Base-by-base conservation (phyloP, 2,888 invertebrate genomes). In the Drosophila pegasa region DNA sequence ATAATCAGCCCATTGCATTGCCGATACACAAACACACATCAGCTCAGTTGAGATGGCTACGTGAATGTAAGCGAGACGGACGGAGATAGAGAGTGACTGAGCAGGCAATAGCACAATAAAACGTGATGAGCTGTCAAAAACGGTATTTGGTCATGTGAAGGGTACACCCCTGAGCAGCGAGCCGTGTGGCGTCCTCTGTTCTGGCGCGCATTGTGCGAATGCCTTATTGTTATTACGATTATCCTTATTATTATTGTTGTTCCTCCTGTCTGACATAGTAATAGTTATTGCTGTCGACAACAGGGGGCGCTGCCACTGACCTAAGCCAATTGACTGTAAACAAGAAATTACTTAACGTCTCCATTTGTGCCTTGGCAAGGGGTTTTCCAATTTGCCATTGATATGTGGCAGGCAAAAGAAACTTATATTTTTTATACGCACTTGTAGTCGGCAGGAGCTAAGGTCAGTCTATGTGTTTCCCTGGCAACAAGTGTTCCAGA, bases 111-210 rank as follows among this genome's bases (percentile, higher is more conserved):
- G 14, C 18, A 65, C 67, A 61, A 68, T 70, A 61, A 66, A 73
- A 50, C 29, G 45, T 80, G 80, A 78, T 65, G 62, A 73, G 73
- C 80, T 80, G 80, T 80, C 80, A 75, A 63, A 80, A 80, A 75
- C 78, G 45, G 64, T 54, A 65, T 66, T 63, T 58, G 45, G 47
- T 22, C 52, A 56, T 77, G 64, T 61, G 31, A 65, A 69, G 40
- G 52, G 47, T 47, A 43, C 54, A 69, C 59, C 61, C 52, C 60
- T 67, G 56, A 65, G 27, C 62, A 45, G 14, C 25, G 38, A 51
- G 27, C 52, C 68, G 25, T 12, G 55, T 50, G 67, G 43, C 56
- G 50, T 60, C 47, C 38, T 61, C 61, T 59, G 38, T 58, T 56
- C 69, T 35, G 3, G n/a, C 22, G 2, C 22, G 38, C 16, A 66